A percentile compares a stretch with the other conserved stretches of the same genome.
These are phyloP conservation scores for Prolemur simus DNA, from an alignment of 2,113 vertebrate species.

Conservation along the genomic window DNA sequence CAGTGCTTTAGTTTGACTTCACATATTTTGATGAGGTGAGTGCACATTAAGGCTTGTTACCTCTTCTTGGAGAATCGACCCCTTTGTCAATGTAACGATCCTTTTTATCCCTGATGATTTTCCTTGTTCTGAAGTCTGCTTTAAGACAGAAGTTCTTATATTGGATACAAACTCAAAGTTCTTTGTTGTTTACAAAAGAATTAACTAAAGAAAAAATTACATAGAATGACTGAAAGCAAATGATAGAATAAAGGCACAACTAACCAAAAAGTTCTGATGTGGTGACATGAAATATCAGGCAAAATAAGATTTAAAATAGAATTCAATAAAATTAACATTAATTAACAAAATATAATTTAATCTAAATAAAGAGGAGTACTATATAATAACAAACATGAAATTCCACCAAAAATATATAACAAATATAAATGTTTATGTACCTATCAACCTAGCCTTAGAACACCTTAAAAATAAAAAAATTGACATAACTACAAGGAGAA, in stretches of 20 bases:
- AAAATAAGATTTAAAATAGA: slow-evolving; percentile 5
- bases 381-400: neutral
- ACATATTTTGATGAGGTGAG: neutral
- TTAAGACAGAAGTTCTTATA: neutral
- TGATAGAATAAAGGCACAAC: neutral
- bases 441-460: slow-evolving; percentile 6
- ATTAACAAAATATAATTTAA: neutral
- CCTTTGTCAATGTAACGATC: neutral
- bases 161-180: neutral
- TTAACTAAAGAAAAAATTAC: neutral
- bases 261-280: neutral
- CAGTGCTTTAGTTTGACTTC: neutral
- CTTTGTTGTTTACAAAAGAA: neutral
- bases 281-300: neutral
- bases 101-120: neutral
- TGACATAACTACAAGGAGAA: neutral
- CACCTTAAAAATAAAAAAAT: neutral
- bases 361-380: neutral
- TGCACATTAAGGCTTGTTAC: neutral
- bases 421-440: neutral
- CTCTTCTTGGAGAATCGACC: neutral
- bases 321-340: neutral
- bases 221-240: neutral
- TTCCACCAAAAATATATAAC: neutral
- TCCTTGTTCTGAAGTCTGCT: neutral